Evolutionary conservation across 2,888 invertebrate species (phyloP).

Genomic region (Eledona agricola): DNA sequence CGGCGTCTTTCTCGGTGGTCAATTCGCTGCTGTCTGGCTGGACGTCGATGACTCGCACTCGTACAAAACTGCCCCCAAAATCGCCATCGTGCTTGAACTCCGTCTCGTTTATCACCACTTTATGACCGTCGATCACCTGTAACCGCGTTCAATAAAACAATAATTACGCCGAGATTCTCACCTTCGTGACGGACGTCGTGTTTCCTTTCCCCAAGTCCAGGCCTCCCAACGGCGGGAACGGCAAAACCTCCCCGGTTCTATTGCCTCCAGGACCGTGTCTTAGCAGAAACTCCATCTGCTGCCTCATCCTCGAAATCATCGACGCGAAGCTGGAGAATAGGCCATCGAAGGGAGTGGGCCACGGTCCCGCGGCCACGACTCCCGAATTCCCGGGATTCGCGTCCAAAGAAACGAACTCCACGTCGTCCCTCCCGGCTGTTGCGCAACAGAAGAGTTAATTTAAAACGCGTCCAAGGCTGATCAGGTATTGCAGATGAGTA

Average conservation of each 20-base stretch:
- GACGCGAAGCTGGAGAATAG: slow-evolving; percentile 51
- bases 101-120: slow-evolving; percentile 67
- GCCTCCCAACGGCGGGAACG: slow-evolving; percentile 43
- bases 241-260: slow-evolving; percentile 42
- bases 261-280: slow-evolving; percentile 45
- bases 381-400: slow-evolving; percentile 46
- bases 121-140: slow-evolving; percentile 66
- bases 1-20: slow-evolving; percentile 46
- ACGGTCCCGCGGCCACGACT: slow-evolving; percentile 42
- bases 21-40: slow-evolving; percentile 56
- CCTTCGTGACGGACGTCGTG: slow-evolving; percentile 60
- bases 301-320: slow-evolving; percentile 53
- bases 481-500: slow-evolving; percentile 28
- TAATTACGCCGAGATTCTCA: slow-evolving; percentile 32
- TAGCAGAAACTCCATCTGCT: slow-evolving; percentile 53
- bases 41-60: slow-evolving; percentile 63
- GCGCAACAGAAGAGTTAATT: slow-evolving; percentile 32
- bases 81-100: slow-evolving; percentile 61
- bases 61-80: slow-evolving; percentile 58
- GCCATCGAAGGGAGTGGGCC: slow-evolving; percentile 48
- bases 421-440: slow-evolving; percentile 41
- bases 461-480: slow-evolving; percentile 16
- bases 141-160: slow-evolving; percentile 58
- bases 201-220: slow-evolving; percentile 59
- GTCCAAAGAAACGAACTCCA: slow-evolving; percentile 43